A percentile compares a stretch with the other conserved stretches of the same genome.
Conservation (phyloP, 2,797 vertebrate species). For the Phrynocephalus guinanensis region DNA sequence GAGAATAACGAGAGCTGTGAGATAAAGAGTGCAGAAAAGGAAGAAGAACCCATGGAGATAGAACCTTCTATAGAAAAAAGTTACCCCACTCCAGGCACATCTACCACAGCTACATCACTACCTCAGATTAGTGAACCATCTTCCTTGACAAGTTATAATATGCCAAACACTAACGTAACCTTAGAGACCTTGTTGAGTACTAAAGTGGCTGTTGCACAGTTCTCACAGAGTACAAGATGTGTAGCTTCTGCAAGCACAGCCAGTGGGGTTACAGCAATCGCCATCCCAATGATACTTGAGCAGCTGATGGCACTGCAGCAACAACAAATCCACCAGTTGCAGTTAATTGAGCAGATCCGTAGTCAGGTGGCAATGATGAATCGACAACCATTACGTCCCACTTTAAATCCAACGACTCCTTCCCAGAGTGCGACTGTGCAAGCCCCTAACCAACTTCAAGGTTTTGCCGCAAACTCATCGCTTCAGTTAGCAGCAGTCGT, state of each 20-base stretch:
- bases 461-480: conserved; percentile 86
- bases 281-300: conserved; percentile 97
- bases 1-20: conserved; percentile 87
- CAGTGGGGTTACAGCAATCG: conserved; percentile 86
- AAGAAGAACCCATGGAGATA: conserved; percentile 95
- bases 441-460: conserved; percentile 86
- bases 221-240: conserved; percentile 88
- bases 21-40: conserved; percentile 77
- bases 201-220: conserved; percentile 96
- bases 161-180: conserved; percentile 99
- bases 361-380: conserved; percentile 98
- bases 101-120: conserved; percentile 85
- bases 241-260: conserved; percentile 66
- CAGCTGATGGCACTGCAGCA: conserved; percentile 98
- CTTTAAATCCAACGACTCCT: conserved; percentile 81
- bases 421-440: conserved; percentile 80
- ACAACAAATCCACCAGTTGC: conserved; percentile 98
- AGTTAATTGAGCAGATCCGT: conserved; percentile 98
- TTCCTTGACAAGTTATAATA: conserved; percentile 84
- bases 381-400: conserved; percentile 85
- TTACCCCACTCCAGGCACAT: conserved; percentile 82
- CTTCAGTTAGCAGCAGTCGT: conserved; percentile 89
- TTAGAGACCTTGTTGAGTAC: conserved; percentile 98
- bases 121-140: conserved; percentile 87
- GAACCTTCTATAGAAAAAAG: conserved; percentile 86